Evolutionary conservation across 2,888 invertebrate genomes (phyloP), one percentile per base, ranked within the genome.

Genomic region (Trichogramma dendrolimi): DNA sequence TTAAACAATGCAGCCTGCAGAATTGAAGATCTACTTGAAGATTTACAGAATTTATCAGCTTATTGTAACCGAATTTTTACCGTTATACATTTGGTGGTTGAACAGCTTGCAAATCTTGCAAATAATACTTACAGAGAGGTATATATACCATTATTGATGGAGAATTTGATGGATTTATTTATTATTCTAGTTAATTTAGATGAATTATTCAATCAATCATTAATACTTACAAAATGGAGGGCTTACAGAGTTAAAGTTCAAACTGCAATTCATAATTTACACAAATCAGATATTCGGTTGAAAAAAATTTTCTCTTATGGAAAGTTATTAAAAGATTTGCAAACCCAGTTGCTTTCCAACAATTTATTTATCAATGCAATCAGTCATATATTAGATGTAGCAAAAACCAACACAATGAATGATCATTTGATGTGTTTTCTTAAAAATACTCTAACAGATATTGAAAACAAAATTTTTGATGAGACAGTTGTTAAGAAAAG

Each of bases 161-260:
- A 84, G 74, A 83, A 85, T 63, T 83, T 89, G 69, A 83, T 86
- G n/a, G 86, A 87, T 72, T 73, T 89, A 40, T 83, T 90, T 67
- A 81, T 86, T n/a, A 81, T 87, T 59, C 76, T 90, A 27, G 79
- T 88, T 38, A 82, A 85, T 10, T 80, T 94, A 61, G 94, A 94
- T 73, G 83, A 84, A 71, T 79, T 89, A 27, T 79, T 90, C 44
- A 82, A 81, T 56, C 85, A 86, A 63, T 79, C 81, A 0, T 77
- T 83, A 1, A 81, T 88, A 53, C 81, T 84, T 58, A 80, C 87
- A 72, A 90, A 90, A 74, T 95, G 94, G 93, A 84, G 84, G 58
- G 82, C 86, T 41, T 95, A 92, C 73, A 86, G 87, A 73, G 86
- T 90, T 78, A 86, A 87, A 73, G 81, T 94, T 1, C 86, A 87